Evolutionary conservation across 1,140 invertebrate species (phyloP).

Genomic region (Notospermus geniculatus): DNA sequence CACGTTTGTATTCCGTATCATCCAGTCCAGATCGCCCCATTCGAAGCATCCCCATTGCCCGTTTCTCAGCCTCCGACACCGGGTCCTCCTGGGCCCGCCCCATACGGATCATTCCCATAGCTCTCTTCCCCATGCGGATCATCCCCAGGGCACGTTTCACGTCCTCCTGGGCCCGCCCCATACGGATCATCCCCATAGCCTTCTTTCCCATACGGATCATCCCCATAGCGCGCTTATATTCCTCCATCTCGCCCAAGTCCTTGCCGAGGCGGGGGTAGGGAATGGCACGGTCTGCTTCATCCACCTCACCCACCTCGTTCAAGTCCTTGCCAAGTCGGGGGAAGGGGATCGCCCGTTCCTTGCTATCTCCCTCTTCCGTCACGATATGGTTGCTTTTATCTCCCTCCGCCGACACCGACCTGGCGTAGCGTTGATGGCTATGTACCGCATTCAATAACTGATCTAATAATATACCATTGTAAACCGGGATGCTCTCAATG

Average conservation of each 20-base stretch:
- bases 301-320: background rate
- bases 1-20: background rate
- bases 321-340: background rate
- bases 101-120: background rate
- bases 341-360: background rate
- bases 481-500: background rate
- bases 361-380: background rate
- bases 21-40: background rate
- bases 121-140: background rate
- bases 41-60: background rate
- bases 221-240: background rate
- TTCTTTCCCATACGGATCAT: slow-evolving; percentile 2
- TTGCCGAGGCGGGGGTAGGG: background rate
- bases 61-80: background rate
- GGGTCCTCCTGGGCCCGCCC: background rate
- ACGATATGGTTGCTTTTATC: background rate
- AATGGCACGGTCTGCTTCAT: background rate
- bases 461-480: background rate
- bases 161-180: background rate
- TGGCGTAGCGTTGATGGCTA: background rate
- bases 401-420: background rate
- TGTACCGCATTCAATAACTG: background rate
- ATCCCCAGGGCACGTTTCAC: background rate
- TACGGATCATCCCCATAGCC: background rate
- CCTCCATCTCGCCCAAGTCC: slow-evolving; percentile 1